Percentiles rank a stretch among this genome's conserved stretches.
These are phyloP conservation scores for Dendrophyllia cribrosa DNA, from an alignment of 64 coral and sea anemone species.

Conservation along the genomic window DNA sequence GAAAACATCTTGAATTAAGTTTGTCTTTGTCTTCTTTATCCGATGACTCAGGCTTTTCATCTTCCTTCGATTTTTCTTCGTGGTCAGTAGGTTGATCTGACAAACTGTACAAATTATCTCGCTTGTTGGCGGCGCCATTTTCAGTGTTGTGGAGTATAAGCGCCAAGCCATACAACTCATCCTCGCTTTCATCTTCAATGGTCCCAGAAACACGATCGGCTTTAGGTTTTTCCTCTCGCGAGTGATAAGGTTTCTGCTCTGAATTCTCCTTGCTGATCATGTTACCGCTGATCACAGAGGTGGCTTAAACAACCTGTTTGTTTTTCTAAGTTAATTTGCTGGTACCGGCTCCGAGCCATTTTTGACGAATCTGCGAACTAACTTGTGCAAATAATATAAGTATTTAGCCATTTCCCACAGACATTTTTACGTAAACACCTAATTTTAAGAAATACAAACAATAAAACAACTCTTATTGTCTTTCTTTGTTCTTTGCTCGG, in stretches of 20 bases:
- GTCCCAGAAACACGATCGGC: no score
- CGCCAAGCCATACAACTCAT: constrained; percentile 23
- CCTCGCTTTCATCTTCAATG: not conserved
- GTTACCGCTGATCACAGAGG: not conserved
- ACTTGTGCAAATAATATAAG: not conserved
- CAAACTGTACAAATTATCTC: not conserved
- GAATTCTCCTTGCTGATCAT: not conserved
- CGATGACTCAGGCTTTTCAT: not conserved
- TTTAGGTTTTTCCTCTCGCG: not conserved
- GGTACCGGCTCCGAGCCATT: not conserved
- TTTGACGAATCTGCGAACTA: not conserved
- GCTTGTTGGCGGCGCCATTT: not conserved
- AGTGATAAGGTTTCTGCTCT: not conserved
- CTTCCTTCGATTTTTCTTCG: not conserved
- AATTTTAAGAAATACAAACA: not conserved
- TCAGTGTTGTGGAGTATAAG: not conserved
- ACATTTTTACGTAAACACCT: not conserved
- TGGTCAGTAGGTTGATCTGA: not conserved
- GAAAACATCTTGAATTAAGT: constrained; percentile 40
- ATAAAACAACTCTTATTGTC: no score
- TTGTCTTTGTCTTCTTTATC: constrained; percentile 5
- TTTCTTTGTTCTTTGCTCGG: no score
- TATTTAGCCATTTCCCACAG: not conserved
- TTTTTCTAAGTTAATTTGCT: not conserved
- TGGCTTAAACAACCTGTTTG: not conserved